A percentile compares a stretch with the other conserved stretches of the same genome.
These are phyloP conservation scores for Gryon sp. DNA, from an alignment of 1,140 invertebrate genomes.

Conservation along the genomic window DNA sequence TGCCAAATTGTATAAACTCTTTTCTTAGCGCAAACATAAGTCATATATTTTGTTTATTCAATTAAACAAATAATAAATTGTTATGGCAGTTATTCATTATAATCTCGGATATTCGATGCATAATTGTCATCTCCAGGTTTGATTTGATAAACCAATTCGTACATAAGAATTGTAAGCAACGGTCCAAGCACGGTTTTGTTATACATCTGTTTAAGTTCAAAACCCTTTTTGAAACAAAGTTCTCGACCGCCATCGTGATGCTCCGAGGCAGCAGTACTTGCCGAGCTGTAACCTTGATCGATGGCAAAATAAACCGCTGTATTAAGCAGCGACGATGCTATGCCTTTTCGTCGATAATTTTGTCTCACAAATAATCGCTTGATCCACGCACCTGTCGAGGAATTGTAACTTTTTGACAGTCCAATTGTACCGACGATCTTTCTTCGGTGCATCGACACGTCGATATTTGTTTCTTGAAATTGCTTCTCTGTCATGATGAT, in stretches of 20 bases:
- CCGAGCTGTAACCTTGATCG: slow-evolving; percentile 77
- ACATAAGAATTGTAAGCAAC: slow-evolving; percentile 77
- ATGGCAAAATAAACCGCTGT: slow-evolving; percentile 78
- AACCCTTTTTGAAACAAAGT: slow-evolving; percentile 80
- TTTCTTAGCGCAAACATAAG: neutral
- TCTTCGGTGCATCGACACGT: slow-evolving; percentile 67
- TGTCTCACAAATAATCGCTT: slow-evolving; percentile 78
- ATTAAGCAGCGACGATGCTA: slow-evolving; percentile 77
- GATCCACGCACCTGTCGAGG: slow-evolving; percentile 80
- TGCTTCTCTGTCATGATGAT: slow-evolving; percentile 73
- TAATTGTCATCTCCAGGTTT: slow-evolving; percentile 69
- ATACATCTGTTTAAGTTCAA: slow-evolving; percentile 80
- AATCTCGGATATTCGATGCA: slow-evolving; percentile 24
- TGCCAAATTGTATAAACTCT: no score
- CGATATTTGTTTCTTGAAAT: slow-evolving; percentile 68
- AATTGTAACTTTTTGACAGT: slow-evolving; percentile 74
- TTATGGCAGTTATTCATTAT: no score
- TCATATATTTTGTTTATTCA: neutral
- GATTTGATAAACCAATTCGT: slow-evolving; percentile 75
- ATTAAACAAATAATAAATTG: no score
- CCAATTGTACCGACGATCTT: slow-evolving; percentile 79
- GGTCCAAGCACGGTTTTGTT: slow-evolving; percentile 77
- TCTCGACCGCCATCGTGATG: slow-evolving; percentile 78
- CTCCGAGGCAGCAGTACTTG: slow-evolving; percentile 79
- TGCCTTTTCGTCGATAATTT: slow-evolving; percentile 76